Conservation (phyloP, 2,113 vertebrate species). For the Bombycilla garrulus region DNA sequence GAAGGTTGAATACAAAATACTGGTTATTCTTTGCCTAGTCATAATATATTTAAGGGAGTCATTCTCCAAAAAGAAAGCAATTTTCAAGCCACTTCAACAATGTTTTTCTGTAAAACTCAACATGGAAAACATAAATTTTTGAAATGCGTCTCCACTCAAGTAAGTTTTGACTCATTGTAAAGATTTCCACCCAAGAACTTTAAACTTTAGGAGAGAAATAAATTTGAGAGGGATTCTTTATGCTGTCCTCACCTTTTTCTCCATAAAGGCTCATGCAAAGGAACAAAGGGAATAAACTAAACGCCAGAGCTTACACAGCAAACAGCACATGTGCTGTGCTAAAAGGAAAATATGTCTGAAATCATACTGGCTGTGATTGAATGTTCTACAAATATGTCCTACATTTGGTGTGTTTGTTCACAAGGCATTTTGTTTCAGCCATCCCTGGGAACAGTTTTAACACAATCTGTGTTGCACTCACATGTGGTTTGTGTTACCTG, state of each 20-base stretch:
- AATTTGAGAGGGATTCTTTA: not conserved
- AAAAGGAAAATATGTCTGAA: not conserved
- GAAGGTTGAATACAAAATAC: not conserved
- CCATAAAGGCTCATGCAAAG: not conserved
- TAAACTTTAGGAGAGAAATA: not conserved
- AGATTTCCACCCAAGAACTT: not conserved
- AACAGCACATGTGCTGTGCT: not conserved
- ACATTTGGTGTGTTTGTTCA: not conserved
- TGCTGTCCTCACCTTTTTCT: not conserved
- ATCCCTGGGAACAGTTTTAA: not conserved
- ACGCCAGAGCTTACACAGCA: not conserved
- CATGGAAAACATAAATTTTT: not conserved
- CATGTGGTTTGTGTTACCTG: not conserved
- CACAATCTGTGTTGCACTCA: accelerated
- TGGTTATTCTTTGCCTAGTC: not conserved
- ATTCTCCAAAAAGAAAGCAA: not conserved
- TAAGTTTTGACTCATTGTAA: not conserved
- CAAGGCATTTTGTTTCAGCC: not conserved
- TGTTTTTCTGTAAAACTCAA: not conserved
- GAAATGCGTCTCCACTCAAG: not conserved
- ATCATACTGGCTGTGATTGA: not conserved
- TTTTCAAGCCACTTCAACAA: not conserved
- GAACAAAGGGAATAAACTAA: not conserved
- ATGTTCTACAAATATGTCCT: not conserved
- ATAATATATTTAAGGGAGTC: not conserved